These are phyloP conservation scores for Microcaecilia unicolor DNA, from an alignment of 2,797 vertebrate genomes.

Conservation along the genomic window DNA sequence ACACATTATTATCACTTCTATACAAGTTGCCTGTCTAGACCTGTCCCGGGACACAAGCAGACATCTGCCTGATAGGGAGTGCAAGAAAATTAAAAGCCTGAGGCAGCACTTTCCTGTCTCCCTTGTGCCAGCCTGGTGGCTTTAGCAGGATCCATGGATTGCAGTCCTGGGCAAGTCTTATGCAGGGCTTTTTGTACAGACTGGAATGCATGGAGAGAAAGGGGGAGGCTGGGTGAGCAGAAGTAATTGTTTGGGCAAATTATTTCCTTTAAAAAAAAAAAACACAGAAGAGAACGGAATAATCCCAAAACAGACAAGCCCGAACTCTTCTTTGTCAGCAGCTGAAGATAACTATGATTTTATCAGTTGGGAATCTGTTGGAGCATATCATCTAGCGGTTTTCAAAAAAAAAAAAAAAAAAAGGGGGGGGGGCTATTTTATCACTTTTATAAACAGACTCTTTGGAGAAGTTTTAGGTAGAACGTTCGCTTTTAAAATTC, in stretches of 20 bases:
- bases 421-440: background rate
- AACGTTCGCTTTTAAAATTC: no score
- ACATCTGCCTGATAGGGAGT: slow-evolving; percentile 48
- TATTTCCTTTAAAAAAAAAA: slow-evolving; percentile 45
- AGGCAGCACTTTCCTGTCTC: slow-evolving; percentile 25
- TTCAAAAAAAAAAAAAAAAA: slow-evolving; percentile 35
- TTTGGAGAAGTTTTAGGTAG: no score
- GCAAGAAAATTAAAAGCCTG: slow-evolving; percentile 54
- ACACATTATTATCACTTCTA: slow-evolving; percentile 91
- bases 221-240: slow-evolving; percentile 16
- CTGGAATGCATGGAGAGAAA: slow-evolving; percentile 34
- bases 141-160: slow-evolving; percentile 30
- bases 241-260: slow-evolving; percentile 41
- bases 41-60: slow-evolving; percentile 63
- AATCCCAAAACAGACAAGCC: slow-evolving; percentile 57
- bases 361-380: slow-evolving; percentile 58
- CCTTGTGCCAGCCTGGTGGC: slow-evolving; percentile 20
- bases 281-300: slow-evolving; percentile 22
- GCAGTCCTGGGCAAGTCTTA: slow-evolving; percentile 31
- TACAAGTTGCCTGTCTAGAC: slow-evolving; percentile 70
- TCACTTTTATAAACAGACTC: no score
- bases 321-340: slow-evolving; percentile 59
- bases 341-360: slow-evolving; percentile 61
- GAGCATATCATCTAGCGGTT: slow-evolving; percentile 65
- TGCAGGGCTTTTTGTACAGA: slow-evolving; percentile 29